Evolutionary conservation across 2,888 invertebrate species (phyloP), one percentile per base, ranked within the genome.

Genomic region (Amiota communis): DNA sequence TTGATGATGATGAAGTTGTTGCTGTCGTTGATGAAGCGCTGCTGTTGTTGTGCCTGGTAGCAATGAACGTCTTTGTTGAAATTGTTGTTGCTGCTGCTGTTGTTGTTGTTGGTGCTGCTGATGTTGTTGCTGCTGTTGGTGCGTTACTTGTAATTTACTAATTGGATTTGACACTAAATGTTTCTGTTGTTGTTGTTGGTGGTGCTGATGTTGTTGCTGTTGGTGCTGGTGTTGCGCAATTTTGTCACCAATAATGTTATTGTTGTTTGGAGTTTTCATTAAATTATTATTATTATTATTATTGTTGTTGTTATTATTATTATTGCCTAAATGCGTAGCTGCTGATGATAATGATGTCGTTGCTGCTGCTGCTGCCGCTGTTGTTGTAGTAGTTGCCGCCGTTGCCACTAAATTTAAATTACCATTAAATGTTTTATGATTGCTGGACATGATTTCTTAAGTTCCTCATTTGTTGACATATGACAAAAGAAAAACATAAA

Each of bases 191-290:
- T 75, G 67, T 49, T 73, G 77, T 15, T 72, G 77, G 68, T 78
- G 78, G 70, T 72, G 78, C 72, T 74, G 79, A 8, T 76, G 78
- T 47, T 76, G 76, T 47, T 78, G 76, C 15, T 72, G 75, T 61
- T 78, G 79, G 36, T 71, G 77, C 69, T 78, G 78, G 71, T 72
- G 78, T 74, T 74, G 79, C 72, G 78, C 77, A 80, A 84, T 79
- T 86, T 83, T 83, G 86, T 83, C 86, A 84, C 53, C 67, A 68
- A 68, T 68, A 68, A 13, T 74, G 69, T 64, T 72, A 76, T 48
- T 46, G 57, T 65, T 81, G 76, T 75, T 86, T 78, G 86, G 86
- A 75, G 79, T 75, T 84, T 83, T 80, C 75, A 83, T 84, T 77
- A 83, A 86, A 83, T 83, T 86, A 76, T 83, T 84, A 72, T 13